Percentiles rank a stretch among this genome's conserved stretches.
phyloP scores from a whole-genome alignment of 2,888 invertebrate genomes.

The Ecliptopera silaceata region DNA sequence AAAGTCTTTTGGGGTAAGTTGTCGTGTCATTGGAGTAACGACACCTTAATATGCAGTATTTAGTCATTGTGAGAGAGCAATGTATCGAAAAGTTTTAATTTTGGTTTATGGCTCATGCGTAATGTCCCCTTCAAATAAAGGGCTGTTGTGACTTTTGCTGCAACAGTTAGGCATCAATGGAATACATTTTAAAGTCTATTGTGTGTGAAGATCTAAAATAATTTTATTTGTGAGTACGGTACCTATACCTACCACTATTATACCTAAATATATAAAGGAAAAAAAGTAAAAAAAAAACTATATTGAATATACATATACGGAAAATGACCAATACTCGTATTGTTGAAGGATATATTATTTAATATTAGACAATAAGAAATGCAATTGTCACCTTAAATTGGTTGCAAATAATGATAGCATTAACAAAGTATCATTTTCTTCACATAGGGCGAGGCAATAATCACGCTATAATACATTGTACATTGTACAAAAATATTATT shows the following conservation, averaged over 20 bases:
- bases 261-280: no score
- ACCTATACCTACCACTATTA: no score
- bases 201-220: not conserved
- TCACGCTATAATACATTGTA: constrained; percentile 9
- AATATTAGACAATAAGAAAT: constrained; percentile 24
- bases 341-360: constrained; percentile 1
- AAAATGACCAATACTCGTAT: not conserved
- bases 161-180: constrained; percentile 5
- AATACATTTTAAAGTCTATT: not conserved
- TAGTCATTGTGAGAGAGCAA: constrained; percentile 78
- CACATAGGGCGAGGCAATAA: constrained; percentile 23
- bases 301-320: no score
- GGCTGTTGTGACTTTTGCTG: constrained; percentile 28
- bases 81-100: constrained; percentile 82
- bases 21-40: constrained; percentile 74
- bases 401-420: constrained; percentile 24
- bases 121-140: constrained; percentile 52
- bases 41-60: constrained; percentile 79
- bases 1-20: constrained; percentile 39
- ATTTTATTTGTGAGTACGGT: no score
- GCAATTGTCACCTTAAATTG: constrained; percentile 21
- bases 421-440: constrained; percentile 29
- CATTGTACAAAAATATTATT: not conserved
- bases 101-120: constrained; percentile 74
- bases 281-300: no score